Evolutionary conservation across 2,113 vertebrate genomes (phyloP).

Genomic region (Oreamnos americanus): DNA sequence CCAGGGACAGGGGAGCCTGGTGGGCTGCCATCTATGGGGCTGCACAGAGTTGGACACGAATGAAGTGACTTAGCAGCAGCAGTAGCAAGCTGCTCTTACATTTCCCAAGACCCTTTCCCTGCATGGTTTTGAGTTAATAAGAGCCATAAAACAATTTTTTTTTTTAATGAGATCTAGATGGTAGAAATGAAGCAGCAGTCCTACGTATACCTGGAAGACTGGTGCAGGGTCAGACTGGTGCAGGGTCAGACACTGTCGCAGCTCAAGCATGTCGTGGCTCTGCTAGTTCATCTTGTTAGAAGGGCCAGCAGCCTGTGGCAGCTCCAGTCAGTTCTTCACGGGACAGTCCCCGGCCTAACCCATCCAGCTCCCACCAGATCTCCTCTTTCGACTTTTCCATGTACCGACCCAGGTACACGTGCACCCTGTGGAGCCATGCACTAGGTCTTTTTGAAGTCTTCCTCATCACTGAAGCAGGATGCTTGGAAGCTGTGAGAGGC

Average conservation of each 20-base stretch:
- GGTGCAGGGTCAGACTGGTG: not conserved
- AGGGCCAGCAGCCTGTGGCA: not conserved
- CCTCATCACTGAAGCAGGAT: not conserved
- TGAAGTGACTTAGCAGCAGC: too few species aligned
- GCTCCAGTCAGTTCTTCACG: not conserved
- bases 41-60: rapidly evolving
- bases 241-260: not conserved
- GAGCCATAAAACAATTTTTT: not conserved
- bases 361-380: not conserved
- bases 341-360: not conserved
- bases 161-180: not conserved
- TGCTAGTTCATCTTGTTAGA: not conserved
- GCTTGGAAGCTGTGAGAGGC: not conserved
- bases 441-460: not conserved
- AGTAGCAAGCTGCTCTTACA: not conserved
- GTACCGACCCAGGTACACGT: not conserved
- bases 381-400: not conserved
- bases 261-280: not conserved
- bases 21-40: too few species aligned
- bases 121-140: not conserved
- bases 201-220: not conserved
- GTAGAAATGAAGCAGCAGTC: not conserved
- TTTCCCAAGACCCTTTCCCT: not conserved
- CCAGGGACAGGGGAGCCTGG: rapidly evolving
- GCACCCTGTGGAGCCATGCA: not conserved